Evolutionary conservation across 2,888 invertebrate species (phyloP).

Genomic region (Patella pellucida): DNA sequence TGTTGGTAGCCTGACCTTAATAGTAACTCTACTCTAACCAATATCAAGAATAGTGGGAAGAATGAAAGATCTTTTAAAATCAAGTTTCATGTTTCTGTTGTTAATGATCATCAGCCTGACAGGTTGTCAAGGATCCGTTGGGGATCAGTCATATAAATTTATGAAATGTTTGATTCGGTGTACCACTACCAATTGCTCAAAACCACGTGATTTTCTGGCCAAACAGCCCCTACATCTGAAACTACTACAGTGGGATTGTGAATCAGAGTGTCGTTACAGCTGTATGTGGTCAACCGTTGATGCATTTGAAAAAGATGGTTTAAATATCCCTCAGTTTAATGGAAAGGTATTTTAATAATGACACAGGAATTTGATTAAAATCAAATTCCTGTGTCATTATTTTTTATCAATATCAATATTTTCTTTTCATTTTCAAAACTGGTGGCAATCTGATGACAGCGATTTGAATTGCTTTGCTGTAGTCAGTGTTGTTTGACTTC

Average conservation of each 20-base stretch:
- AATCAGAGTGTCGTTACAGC: conserved; percentile 87
- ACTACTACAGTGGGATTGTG: conserved; percentile 81
- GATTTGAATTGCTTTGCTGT: too few species aligned
- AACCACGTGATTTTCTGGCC: conserved; percentile 21
- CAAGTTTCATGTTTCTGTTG: background rate
- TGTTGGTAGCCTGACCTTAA: too few species aligned
- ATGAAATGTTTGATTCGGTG: conserved; percentile 53
- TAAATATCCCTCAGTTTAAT: conserved; percentile 90
- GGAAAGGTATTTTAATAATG: conserved; percentile 95
- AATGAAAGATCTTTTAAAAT: too few species aligned
- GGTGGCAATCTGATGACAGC: too few species aligned
- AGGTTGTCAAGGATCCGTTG: conserved; percentile 42
- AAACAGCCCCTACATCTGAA: conserved; percentile 50
- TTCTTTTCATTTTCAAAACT: too few species aligned
- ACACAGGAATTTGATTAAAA: too few species aligned
- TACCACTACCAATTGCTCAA: conserved; percentile 41
- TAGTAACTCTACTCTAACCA: too few species aligned
- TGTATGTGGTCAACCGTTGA: conserved; percentile 95
- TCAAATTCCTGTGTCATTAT: too few species aligned
- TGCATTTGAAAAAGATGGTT: conserved; percentile 79
- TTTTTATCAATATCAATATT: too few species aligned
- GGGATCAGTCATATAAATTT: conserved; percentile 57
- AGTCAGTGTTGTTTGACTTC: background rate
- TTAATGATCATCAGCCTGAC: conserved; percentile 12
- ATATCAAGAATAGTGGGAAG: too few species aligned